These are phyloP conservation scores for Odocoileus hemionus DNA, from an alignment of 2,113 vertebrate species.

Conservation along the genomic window DNA sequence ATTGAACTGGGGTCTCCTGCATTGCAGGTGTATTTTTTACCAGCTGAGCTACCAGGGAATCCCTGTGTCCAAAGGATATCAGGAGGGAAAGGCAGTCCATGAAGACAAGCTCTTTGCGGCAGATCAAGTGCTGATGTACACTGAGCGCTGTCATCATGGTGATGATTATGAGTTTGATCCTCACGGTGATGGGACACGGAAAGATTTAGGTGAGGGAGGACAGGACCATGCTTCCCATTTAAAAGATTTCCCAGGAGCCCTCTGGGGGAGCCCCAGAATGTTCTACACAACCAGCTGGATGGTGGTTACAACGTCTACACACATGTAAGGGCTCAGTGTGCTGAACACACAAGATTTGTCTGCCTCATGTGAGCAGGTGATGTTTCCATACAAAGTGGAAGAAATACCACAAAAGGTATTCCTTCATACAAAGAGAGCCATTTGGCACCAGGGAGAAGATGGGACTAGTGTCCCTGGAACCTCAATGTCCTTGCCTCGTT, in stretches of 20 bases:
- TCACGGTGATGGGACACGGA: neutral
- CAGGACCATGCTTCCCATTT: neutral
- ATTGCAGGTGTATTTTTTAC: neutral
- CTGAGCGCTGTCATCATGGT: accelerated
- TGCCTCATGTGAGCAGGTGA: neutral
- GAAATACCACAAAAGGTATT: neutral
- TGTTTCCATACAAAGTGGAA: neutral
- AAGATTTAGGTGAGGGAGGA: neutral
- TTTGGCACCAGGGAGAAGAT: neutral
- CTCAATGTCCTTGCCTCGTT: neutral
- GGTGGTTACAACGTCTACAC: neutral
- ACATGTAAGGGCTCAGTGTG: neutral
- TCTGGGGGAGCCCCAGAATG: neutral
- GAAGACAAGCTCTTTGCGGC: neutral
- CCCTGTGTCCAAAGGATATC: neutral
- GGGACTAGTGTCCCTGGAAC: neutral
- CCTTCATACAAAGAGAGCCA: too few species aligned
- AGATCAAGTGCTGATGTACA: neutral
- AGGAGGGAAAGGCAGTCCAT: neutral
- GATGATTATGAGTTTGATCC: neutral
- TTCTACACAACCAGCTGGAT: neutral
- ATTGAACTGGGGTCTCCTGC: neutral
- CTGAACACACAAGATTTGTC: neutral
- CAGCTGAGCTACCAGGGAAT: neutral
- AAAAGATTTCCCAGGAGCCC: neutral